Conservation (phyloP, 2,888 invertebrate species). For the Cosmorhoe ocellata region DNA sequence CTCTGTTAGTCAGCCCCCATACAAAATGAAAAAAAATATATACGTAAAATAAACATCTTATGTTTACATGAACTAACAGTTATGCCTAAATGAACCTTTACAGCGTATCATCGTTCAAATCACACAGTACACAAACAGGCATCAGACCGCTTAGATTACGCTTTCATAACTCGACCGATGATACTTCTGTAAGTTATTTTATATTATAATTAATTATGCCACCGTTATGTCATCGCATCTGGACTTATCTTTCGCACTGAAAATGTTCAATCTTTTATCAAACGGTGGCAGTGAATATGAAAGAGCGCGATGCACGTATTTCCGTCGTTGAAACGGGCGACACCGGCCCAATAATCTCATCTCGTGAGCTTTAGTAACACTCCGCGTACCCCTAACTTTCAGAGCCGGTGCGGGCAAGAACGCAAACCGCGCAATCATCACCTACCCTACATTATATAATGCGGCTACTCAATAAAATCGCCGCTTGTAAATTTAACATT, state of each 20-base stretch:
- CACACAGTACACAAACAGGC: conserved; percentile 11
- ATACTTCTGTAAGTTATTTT: conserved; percentile 27
- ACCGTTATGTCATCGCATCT: conserved; percentile 15
- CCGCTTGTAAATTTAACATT: conserved; percentile 74
- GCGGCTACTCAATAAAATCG: conserved; percentile 79
- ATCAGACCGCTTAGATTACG: conserved; percentile 15
- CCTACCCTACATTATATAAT: conserved; percentile 60
- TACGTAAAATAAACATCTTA: conserved; percentile 78
- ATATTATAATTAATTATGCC: conserved; percentile 29
- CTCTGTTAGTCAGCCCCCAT: conserved; percentile 36
- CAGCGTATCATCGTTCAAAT: conserved; percentile 35
- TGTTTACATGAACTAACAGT: conserved; percentile 80
- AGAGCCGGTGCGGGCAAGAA: conserved; percentile 34
- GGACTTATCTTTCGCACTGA: conserved; percentile 15
- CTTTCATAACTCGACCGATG: conserved; percentile 23
- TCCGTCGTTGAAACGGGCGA: conserved; percentile 46
- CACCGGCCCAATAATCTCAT: conserved; percentile 27
- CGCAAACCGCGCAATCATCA: conserved; percentile 34
- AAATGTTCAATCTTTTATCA: conserved; percentile 16
- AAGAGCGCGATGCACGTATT: conserved; percentile 55
- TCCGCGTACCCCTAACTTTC: conserved; percentile 16
- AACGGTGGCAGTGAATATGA: conserved; percentile 33
- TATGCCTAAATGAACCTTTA: conserved; percentile 74
- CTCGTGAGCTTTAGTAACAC: conserved; percentile 37
- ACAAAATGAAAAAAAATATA: conserved; percentile 61